Conservation (phyloP, 2,113 vertebrate species). For the Alosa alosa region DNA sequence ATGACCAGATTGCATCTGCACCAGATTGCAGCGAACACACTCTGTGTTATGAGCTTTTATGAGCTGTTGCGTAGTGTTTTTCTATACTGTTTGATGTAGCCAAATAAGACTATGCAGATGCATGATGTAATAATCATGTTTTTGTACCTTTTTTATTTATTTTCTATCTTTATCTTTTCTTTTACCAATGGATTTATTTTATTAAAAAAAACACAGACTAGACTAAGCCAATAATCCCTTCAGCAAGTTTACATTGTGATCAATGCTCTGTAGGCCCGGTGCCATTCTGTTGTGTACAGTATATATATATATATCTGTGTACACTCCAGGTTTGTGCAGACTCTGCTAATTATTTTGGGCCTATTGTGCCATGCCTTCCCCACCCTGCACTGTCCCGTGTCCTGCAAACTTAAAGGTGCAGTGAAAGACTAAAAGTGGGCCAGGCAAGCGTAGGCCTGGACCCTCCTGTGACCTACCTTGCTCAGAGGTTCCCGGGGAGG, state of each 20-base stretch:
- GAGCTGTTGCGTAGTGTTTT: no score
- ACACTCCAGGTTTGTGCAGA: neutral
- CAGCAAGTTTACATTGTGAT: neutral
- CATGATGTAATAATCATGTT: no score
- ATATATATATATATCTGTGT: neutral
- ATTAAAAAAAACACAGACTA: no score
- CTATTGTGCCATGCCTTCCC: neutral
- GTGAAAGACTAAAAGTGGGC: slow-evolving; percentile 81
- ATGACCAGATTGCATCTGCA: no score
- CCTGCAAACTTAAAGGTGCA: slow-evolving; percentile 74
- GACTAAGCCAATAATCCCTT: no score
- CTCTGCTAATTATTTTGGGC: neutral
- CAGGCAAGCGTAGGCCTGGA: slow-evolving; percentile 54
- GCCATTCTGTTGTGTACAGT: neutral
- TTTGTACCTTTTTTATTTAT: no score
- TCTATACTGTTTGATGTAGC: no score
- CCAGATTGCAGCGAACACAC: no score
- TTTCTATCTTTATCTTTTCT: no score
- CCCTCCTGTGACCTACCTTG: slow-evolving; percentile 79
- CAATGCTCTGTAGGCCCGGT: neutral
- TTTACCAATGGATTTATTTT: no score
- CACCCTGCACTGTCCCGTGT: neutral
- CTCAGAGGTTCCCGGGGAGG: slow-evolving; percentile 67
- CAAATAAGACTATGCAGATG: no score
- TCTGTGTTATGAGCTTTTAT: no score